These are phyloP conservation scores for Drosophila anomelani DNA, from an alignment of 2,888 invertebrate genomes.

Conservation along the genomic window DNA sequence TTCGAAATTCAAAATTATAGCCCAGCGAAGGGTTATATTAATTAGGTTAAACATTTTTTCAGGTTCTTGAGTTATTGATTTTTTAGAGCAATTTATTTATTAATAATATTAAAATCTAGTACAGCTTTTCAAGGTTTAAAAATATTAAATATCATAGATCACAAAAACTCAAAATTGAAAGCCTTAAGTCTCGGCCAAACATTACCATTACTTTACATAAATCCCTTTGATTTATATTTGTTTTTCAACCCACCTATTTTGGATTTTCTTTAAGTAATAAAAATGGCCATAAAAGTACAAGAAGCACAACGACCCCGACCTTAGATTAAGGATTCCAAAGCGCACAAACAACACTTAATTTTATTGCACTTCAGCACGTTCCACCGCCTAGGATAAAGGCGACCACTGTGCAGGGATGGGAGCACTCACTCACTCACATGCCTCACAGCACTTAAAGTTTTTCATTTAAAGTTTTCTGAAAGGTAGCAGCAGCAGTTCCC, in stretches of 20 bases:
- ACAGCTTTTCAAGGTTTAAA: not conserved
- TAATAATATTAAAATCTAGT: not conserved
- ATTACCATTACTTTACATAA: constrained; percentile 17
- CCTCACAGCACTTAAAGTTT: constrained; percentile 69
- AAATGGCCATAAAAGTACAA: constrained; percentile 13
- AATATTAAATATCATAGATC: not conserved
- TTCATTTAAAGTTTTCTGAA: constrained; percentile 74
- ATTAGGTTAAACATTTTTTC: not conserved
- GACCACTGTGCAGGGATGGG: constrained; percentile 27
- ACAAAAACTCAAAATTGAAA: not conserved
- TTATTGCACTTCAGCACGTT: constrained; percentile 43
- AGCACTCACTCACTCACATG: constrained; percentile 20
- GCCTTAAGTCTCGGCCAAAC: not conserved
- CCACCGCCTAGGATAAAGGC: constrained; percentile 15
- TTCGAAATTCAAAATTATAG: not conserved
- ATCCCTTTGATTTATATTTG: constrained; percentile 19
- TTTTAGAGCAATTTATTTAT: not conserved
- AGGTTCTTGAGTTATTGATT: not conserved
- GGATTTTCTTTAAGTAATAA: constrained; percentile 24
- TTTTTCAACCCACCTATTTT: not conserved
- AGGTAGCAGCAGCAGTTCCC: constrained; percentile 33
- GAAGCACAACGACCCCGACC: constrained; percentile 9
- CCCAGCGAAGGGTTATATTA: constrained; percentile 8
- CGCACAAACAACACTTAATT: constrained; percentile 33
- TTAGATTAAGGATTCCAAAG: constrained; percentile 36